Conservation (phyloP, 2,888 invertebrate species). For the Eremobia ochroleuca region DNA sequence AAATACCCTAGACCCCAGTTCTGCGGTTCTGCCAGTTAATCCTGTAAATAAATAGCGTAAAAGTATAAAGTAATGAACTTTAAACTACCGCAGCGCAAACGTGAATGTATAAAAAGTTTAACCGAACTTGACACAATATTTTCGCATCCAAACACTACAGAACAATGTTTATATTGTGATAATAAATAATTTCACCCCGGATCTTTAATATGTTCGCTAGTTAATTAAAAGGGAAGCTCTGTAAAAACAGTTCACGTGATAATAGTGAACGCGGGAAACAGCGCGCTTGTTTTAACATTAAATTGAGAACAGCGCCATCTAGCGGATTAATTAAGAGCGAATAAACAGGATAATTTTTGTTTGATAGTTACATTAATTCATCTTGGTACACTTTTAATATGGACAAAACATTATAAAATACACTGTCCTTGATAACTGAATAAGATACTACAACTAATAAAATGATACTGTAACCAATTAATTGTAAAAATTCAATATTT, state of each 20-base stretch:
- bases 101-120: not conserved
- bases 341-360: not conserved
- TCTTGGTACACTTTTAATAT: not conserved
- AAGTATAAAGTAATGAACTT: not conserved
- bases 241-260: slow-evolving; percentile 80
- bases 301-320: slow-evolving; percentile 81
- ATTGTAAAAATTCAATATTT: not conserved
- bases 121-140: not conserved
- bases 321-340: slow-evolving; percentile 59
- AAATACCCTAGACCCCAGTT: not conserved
- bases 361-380: not conserved
- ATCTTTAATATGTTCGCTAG: slow-evolving; percentile 77
- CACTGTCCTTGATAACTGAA: not conserved
- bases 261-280: slow-evolving; percentile 63
- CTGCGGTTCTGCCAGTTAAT: not conserved
- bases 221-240: slow-evolving; percentile 85
- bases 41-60: not conserved
- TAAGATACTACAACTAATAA: not conserved
- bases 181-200: slow-evolving; percentile 38
- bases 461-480: not conserved
- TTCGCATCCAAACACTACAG: slow-evolving; percentile 6
- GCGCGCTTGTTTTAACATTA: slow-evolving; percentile 68
- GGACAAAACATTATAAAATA: not conserved
- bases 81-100: too few species aligned
- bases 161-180: slow-evolving; percentile 27